Evolutionary conservation across 2,888 invertebrate species (phyloP), one percentile per base, ranked within the genome.

Genomic region (Coleophora deauratella): DNA sequence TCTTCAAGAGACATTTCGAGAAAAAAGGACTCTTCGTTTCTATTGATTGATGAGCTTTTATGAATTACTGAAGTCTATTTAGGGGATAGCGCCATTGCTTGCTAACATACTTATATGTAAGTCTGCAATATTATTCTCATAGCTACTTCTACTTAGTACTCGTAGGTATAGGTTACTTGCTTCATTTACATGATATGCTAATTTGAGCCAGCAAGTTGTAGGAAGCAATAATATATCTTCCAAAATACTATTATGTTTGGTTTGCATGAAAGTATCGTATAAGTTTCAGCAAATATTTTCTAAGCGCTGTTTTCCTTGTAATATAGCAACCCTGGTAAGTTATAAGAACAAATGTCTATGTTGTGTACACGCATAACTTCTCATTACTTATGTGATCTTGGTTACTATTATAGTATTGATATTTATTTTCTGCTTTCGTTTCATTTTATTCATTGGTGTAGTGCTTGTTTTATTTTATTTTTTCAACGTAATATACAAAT

Each of bases 151-250:
- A n/a, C n/a, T n/a, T n/a, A n/a, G n/a, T n/a, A n/a, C n/a, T n/a
- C n/a, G n/a, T 9, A 9, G 7, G 27, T 8, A 27, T 27, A 21
- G 27, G 11, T 27, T 35, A 9, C 27, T 35, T 35, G 27, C 34
- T 9, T 14, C 34, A 35, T 35, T 35, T 27, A 10, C 35, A 35
- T 35, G n/a, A 21, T 35, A 35, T 27, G 35, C 35, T 11, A 35
- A 27, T 35, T 27, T 11, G 2, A 27, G 27, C 35, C 10, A 11
- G 21, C 27, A 11, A 35, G 11, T 35, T 34, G 14, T 13, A 21
- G 21, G 14, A 9, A 21, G 21, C n/a, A 27, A 27, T 13, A 35
- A 35, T 15, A 34, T 14, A 21, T 21, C 21, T 21, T 6, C 21
- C 6, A 4, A 21, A 21, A 21, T 21, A 21, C n/a, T n/a, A n/a